Conservation (phyloP, 2,113 vertebrate species). For the Bubo blakistoni region DNA sequence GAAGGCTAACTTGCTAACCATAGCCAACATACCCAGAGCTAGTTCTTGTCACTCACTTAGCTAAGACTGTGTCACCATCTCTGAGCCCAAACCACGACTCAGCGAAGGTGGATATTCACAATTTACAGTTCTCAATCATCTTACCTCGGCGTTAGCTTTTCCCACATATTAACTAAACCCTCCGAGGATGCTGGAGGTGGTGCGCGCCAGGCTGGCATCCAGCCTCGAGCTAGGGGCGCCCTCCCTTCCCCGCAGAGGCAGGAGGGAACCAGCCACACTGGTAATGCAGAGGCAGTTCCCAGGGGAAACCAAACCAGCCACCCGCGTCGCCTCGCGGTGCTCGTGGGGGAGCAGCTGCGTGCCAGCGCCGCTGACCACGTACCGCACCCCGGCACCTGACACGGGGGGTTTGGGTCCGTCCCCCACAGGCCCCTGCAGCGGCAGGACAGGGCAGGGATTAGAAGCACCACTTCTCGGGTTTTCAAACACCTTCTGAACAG, state of each 20-base stretch:
- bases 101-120: not conserved
- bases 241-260: not conserved
- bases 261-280: not conserved
- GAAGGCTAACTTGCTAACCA: not conserved
- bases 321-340: accelerated
- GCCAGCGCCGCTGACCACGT: not conserved
- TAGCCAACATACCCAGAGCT: too few species aligned
- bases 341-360: accelerated
- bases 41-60: not conserved
- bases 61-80: not conserved
- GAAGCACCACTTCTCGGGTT: not conserved
- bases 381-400: accelerated
- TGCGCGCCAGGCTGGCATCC: not conserved
- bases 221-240: not conserved
- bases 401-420: accelerated
- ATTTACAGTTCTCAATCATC: not conserved
- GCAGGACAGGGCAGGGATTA: not conserved
- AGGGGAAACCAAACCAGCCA: not conserved
- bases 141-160: not conserved
- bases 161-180: not conserved
- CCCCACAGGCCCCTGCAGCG: not conserved
- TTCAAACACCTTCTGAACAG: not conserved
- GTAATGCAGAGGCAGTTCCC: not conserved
- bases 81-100: not conserved
- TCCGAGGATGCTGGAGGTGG: accelerated